A percentile compares a stretch with the other conserved stretches of the same genome.
phyloP scores from a whole-genome alignment of 2,888 invertebrate species.

The Balanococcus diminutus region DNA sequence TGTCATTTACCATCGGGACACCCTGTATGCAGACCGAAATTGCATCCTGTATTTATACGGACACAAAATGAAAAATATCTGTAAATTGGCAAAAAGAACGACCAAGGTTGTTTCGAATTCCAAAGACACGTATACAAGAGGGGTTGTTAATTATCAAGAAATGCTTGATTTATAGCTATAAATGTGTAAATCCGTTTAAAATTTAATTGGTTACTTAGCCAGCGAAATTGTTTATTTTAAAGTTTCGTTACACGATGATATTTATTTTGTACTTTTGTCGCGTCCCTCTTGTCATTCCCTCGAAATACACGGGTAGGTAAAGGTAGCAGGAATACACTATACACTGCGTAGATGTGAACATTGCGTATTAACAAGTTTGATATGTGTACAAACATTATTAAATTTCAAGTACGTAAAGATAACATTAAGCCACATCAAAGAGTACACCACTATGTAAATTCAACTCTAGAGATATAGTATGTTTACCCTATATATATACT shows the following conservation, averaged over 20 bases:
- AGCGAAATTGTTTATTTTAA: background rate
- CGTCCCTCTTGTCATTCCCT: background rate
- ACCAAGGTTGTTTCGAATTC: too few relatives aligned
- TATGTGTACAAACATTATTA: constrained; percentile 23
- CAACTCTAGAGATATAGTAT: background rate
- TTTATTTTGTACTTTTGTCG: constrained; percentile 2
- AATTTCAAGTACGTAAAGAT: constrained; percentile 4
- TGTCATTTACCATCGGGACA: too few relatives aligned
- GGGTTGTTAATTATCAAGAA: background rate
- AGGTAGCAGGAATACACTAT: background rate
- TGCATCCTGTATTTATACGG: too few relatives aligned
- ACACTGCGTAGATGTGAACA: background rate
- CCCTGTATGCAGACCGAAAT: too few relatives aligned
- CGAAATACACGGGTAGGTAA: background rate
- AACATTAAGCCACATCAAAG: constrained; percentile 24
- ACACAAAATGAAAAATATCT: too few relatives aligned
- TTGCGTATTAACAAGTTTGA: constrained; percentile 31
- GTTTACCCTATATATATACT: background rate
- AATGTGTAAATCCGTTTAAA: background rate
- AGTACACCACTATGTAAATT: background rate
- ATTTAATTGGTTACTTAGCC: constrained; percentile 14
- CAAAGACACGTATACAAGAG: too few relatives aligned
- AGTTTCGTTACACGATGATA: background rate
- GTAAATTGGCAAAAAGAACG: too few relatives aligned
- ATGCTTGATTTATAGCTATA: background rate